These are phyloP conservation scores for Porites lobata DNA, from an alignment of 92 coral and sea anemone genomes.

Conservation along the genomic window DNA sequence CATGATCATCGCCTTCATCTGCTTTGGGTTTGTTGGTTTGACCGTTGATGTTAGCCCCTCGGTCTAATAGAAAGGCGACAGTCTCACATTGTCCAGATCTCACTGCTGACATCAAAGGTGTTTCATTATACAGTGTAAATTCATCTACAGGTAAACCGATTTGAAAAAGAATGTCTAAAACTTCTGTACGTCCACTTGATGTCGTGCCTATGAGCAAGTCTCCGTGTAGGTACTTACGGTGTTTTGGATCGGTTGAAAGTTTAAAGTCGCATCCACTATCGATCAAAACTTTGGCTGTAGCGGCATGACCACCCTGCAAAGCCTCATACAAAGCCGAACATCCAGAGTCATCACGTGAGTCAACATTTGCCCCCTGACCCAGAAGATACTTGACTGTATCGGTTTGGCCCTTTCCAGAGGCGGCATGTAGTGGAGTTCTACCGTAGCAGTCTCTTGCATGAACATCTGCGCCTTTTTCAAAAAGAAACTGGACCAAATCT, in stretches of 20 bases:
- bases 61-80: slow-evolving; percentile 23
- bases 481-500: slow-evolving; percentile 46
- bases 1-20: background rate
- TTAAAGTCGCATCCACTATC: slow-evolving; percentile 4
- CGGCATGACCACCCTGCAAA: background rate
- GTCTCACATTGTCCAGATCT: slow-evolving; percentile 19
- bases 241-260: background rate
- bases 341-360: slow-evolving; percentile 8
- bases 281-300: slow-evolving; percentile 9
- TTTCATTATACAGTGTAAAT: too few relatives aligned
- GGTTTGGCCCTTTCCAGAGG: slow-evolving; percentile 10
- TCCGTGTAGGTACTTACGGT: background rate
- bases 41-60: slow-evolving; percentile 32
- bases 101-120: slow-evolving; percentile 2
- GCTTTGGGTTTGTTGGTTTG: background rate
- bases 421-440: slow-evolving; percentile 20
- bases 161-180: slow-evolving; percentile 18
- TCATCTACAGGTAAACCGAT: background rate
- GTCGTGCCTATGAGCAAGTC: background rate
- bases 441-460: background rate
- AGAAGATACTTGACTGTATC: slow-evolving; percentile 15
- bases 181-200: background rate
- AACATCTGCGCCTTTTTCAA: slow-evolving; percentile 28
- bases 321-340: slow-evolving; percentile 16
- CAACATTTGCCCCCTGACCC: slow-evolving; percentile 19